A percentile compares a stretch with the other conserved stretches of the same genome.
These are phyloP conservation scores for Pseudachorutes palmiensis DNA, from an alignment of 1,140 invertebrate species.

Conservation along the genomic window DNA sequence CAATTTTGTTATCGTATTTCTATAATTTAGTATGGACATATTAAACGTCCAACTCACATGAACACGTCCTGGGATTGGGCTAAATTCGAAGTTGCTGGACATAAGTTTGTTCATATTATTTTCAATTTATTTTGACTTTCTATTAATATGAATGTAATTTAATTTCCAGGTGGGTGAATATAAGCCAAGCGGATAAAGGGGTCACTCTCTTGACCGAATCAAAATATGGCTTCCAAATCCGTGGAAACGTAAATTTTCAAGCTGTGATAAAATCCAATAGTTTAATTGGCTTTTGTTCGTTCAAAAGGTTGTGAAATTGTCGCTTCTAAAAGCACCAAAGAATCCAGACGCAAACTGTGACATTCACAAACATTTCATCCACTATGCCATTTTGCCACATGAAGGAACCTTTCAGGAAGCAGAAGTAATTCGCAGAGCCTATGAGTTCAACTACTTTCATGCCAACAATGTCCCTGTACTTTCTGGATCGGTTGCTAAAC, in stretches of 20 bases:
- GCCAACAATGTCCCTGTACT: conserved; percentile 29
- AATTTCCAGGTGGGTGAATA: conserved; percentile 51
- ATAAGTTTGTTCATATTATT: too few relatives aligned
- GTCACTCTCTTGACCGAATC: conserved; percentile 50
- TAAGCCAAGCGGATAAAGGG: conserved; percentile 48
- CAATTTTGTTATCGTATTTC: too few relatives aligned
- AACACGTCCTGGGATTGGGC: conserved; percentile 54
- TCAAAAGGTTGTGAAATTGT: conserved; percentile 42
- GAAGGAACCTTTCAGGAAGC: conserved; percentile 37
- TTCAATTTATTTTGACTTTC: too few relatives aligned
- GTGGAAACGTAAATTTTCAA: conserved; percentile 41
- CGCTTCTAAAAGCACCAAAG: conserved; percentile 48
- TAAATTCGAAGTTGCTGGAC: conserved; percentile 50
- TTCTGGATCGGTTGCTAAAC: too few relatives aligned
- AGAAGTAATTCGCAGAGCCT: conserved; percentile 26
- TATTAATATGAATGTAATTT: too few relatives aligned
- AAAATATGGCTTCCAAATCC: conserved; percentile 50
- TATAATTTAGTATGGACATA: conserved; percentile 48
- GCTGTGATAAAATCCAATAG: too few relatives aligned
- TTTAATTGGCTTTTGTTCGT: too few relatives aligned
- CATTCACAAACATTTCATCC: conserved; percentile 47
- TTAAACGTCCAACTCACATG: conserved; percentile 47
- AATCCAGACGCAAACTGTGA: conserved; percentile 48
- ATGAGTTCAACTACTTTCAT: conserved; percentile 27
- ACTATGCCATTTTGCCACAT: conserved; percentile 50